Evolutionary conservation across 2,113 vertebrate genomes (phyloP).

Genomic region (human (Homo sapiens)): GRCh38 chr2:123023501-123024000

Average conservation of each 20-base stretch:
- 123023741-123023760: not conserved
- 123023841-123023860: not conserved
- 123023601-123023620: not conserved
- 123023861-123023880: not conserved
- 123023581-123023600: not conserved
- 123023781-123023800: not conserved
- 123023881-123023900: not conserved
- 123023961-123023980: not conserved
- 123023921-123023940: not conserved
- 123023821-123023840: not conserved
- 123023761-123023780: not conserved
- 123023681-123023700: not conserved
- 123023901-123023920: not conserved
- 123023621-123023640: not conserved
- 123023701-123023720: not conserved
- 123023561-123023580: not conserved
- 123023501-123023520: not conserved
- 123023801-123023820: not conserved
- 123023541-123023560: not conserved
- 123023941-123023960: not conserved
- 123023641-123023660: fast-evolving
- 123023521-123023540: not conserved
- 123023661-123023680: not conserved
- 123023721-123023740: not conserved
- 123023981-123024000: not conserved